Base-by-base conservation (phyloP, 2,888 invertebrate species). In the Drosophila rellima region DNA sequence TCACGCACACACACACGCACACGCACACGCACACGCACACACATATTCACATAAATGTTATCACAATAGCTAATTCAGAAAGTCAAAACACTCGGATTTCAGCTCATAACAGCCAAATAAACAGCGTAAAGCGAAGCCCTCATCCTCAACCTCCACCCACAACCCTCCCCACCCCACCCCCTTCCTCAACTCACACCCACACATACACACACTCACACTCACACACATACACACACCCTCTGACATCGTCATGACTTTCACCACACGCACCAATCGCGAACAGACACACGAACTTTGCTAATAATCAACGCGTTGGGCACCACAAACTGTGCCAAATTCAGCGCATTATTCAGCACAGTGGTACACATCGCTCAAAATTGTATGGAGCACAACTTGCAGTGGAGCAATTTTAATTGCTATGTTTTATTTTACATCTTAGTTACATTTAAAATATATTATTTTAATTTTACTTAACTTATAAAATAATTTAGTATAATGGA, bases 61-160 rank as follows among this genome's bases (percentile, higher is more conserved):
- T 83, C 87, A 78, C 87, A 83, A 81, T 86, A 67, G 81, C 77
- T 84, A 87, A 84, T 83, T 88, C 83, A 67, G 65, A 67, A 84
- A 78, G 74, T 80, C 87, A 83, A 88, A 88, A 80, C 87, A 87
- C 75, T 82, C 82, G 69, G 70, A 84, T 84, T 84, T 77, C 57
- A 67, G 64, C 64, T 63, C 61, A 67, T 70, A 77, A 68, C 74
- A 74, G 65, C 48, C 68, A 67, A 72, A 74, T 76, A 79, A 67
- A 72, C 67, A 77, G 63, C 60, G 51, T 18, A 31, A 29, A 45
- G 13, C 42, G 10, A 31, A 15, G 17, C 13, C 42, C 37, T 11
- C n/a, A n/a, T n/a, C n/a, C n/a, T n/a, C n/a, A n/a, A n/a, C 8
- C 31, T 15, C 8, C 13, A n/a, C 2, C 15, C 35, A n/a, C 15